Percentiles rank a stretch among this genome's conserved stretches.
These are phyloP conservation scores for Pelobates fuscus DNA, from an alignment of 2,113 vertebrate species.

Conservation along the genomic window DNA sequence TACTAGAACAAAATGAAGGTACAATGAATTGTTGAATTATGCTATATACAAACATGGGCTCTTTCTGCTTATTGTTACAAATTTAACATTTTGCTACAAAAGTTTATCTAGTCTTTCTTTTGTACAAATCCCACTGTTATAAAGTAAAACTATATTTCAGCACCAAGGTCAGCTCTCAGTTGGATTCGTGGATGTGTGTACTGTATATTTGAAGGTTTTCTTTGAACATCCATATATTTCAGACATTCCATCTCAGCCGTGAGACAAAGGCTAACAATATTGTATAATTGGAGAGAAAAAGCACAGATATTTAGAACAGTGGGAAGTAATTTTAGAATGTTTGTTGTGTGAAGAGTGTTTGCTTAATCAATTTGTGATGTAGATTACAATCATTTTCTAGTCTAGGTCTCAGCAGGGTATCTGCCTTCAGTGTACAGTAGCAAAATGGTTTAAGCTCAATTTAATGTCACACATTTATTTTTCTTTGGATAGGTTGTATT, in stretches of 20 bases:
- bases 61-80: too few species aligned
- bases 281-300: conserved; percentile 49
- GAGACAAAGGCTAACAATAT: conserved; percentile 30
- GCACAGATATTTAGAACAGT: conserved; percentile 61
- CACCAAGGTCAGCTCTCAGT: neutral
- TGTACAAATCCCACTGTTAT: too few species aligned
- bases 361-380: conserved; percentile 67
- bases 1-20: too few species aligned
- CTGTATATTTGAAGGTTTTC: neutral
- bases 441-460: conserved; percentile 60
- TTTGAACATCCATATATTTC: neutral
- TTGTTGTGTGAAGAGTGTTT: conserved; percentile 69
- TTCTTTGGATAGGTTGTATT: too few species aligned
- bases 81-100: conserved; percentile 24
- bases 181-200: neutral
- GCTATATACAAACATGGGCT: too few species aligned
- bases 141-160: neutral
- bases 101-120: neutral
- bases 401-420: conserved; percentile 65
- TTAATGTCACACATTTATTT: conserved; percentile 21
- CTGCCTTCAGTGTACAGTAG: conserved; percentile 60
- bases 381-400: conserved; percentile 74
- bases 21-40: too few species aligned
- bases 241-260: neutral
- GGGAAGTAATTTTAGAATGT: conserved; percentile 68